These are phyloP conservation scores for Drosophila pseudoananassae DNA, from an alignment of 1,140 invertebrate genomes.

Conservation along the genomic window DNA sequence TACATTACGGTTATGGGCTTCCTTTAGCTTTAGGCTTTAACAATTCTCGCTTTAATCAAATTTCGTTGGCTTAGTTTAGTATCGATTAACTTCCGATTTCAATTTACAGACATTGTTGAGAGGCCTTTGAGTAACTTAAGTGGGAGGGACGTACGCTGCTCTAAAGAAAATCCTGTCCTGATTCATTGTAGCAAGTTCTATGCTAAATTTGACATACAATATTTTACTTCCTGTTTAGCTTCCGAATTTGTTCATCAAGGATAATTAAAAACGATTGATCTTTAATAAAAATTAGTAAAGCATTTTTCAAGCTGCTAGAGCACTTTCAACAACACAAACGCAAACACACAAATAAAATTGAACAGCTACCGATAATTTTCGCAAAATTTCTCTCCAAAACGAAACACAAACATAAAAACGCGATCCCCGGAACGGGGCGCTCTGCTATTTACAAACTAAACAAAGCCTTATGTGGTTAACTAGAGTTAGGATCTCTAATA, in stretches of 20 bases:
- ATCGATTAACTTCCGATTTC: conserved; percentile 21
- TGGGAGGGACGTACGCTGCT: conserved; percentile 17
- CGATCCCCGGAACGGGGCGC: conserved; percentile 31
- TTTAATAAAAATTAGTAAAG: conserved; percentile 66
- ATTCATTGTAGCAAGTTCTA: conserved; percentile 34
- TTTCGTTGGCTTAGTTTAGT: conserved; percentile 33
- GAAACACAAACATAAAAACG: conserved; percentile 74
- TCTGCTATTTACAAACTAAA: conserved; percentile 79
- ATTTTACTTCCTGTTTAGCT: conserved; percentile 69
- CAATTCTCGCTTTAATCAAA: conserved; percentile 57
- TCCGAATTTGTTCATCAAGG: conserved; percentile 74
- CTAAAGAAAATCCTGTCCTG: conserved; percentile 37
- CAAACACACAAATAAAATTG: conserved; percentile 46
- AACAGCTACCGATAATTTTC: conserved; percentile 39
- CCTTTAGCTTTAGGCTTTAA: conserved; percentile 53
- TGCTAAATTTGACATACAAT: conserved; percentile 47
- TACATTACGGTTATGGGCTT: conserved; percentile 66
- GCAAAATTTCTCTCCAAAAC: conserved; percentile 42
- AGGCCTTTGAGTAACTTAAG: conserved; percentile 45
- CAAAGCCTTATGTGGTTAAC: conserved; percentile 71
- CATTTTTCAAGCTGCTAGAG: conserved; percentile 62
- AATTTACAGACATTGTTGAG: conserved; percentile 49
- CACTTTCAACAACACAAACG: conserved; percentile 73
- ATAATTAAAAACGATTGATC: conserved; percentile 50
- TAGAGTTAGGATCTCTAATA: conserved; percentile 47